These are phyloP conservation scores for Yponomeuta evonymella DNA, from an alignment of 2,888 invertebrate species.

Conservation along the genomic window DNA sequence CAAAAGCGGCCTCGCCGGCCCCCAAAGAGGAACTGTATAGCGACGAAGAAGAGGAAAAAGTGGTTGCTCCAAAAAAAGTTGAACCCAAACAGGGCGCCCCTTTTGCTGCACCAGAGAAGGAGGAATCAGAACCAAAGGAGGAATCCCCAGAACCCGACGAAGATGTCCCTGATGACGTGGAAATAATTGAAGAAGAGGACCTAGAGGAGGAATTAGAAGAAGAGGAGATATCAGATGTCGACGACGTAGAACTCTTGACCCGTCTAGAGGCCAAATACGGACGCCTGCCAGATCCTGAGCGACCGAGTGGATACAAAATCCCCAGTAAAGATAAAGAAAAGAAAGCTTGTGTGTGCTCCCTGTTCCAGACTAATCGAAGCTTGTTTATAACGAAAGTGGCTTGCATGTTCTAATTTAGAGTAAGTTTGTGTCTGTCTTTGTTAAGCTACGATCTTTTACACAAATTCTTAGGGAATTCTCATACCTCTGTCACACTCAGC, in stretches of 20 bases:
- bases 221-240: constrained; percentile 78
- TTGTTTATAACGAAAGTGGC: constrained; percentile 43
- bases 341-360: constrained; percentile 25
- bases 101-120: constrained; percentile 12
- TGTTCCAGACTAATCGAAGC: constrained; percentile 28
- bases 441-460: neutral
- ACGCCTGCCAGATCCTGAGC: constrained; percentile 75
- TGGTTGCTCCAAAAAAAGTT: constrained; percentile 45
- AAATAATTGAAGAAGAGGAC: constrained; percentile 65
- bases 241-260: constrained; percentile 81
- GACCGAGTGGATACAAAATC: constrained; percentile 56
- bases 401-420: constrained; percentile 52
- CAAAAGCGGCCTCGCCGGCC: constrained; percentile 24
- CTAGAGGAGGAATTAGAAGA: constrained; percentile 69
- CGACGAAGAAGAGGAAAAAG: constrained; percentile 53
- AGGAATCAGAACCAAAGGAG: constrained; percentile 19
- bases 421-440: constrained; percentile 38
- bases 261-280: constrained; percentile 85
- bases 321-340: constrained; percentile 48
- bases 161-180: constrained; percentile 66
- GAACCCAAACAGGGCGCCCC: constrained; percentile 35
- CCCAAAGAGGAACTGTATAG: constrained; percentile 53
- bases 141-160: constrained; percentile 41
- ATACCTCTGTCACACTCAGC: too few species aligned
- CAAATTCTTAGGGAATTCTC: neutral